Conservation (phyloP, 2,888 invertebrate species). For the Neelides folsomi region DNA sequence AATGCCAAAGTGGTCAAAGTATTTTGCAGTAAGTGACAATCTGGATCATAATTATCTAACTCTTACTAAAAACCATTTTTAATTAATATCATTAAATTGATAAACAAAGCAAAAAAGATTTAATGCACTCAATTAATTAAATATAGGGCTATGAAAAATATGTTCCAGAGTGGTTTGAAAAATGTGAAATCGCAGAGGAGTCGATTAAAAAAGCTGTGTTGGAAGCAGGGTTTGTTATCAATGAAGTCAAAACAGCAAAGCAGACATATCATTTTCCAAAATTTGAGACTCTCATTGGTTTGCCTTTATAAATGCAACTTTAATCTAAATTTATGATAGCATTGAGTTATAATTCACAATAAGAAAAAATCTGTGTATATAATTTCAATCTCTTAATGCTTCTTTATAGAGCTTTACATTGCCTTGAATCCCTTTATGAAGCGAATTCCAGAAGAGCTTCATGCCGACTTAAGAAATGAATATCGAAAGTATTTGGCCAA, state of each 20-base stretch:
- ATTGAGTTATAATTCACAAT: background rate
- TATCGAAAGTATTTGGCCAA: conserved; percentile 5
- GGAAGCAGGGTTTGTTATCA: conserved; percentile 13
- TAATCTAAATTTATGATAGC: background rate
- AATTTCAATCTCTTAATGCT: background rate
- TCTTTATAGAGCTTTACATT: conserved; percentile 14
- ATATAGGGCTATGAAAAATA: conserved; percentile 15
- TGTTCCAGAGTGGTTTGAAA: conserved; percentile 17
- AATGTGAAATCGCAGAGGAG: conserved; percentile 10
- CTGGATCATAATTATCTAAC: too few species aligned
- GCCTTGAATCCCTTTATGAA: conserved; percentile 18
- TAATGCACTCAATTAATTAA: background rate
- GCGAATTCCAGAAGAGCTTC: conserved; percentile 13
- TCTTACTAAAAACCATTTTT: too few species aligned
- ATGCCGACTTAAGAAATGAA: conserved; percentile 8
- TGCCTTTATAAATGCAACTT: too few species aligned
- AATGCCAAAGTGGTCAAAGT: conserved; percentile 10
- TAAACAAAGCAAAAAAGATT: too few species aligned
- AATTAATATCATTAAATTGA: too few species aligned
- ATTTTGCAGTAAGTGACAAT: background rate
- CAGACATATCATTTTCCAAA: conserved; percentile 8
- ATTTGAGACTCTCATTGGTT: conserved; percentile 14
- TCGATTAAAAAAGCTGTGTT: conserved; percentile 6
- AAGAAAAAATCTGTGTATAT: background rate
- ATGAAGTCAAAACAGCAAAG: conserved; percentile 6